Evolutionary conservation across 2,113 vertebrate genomes (phyloP).

Genomic region (Hepsetus odoe): DNA sequence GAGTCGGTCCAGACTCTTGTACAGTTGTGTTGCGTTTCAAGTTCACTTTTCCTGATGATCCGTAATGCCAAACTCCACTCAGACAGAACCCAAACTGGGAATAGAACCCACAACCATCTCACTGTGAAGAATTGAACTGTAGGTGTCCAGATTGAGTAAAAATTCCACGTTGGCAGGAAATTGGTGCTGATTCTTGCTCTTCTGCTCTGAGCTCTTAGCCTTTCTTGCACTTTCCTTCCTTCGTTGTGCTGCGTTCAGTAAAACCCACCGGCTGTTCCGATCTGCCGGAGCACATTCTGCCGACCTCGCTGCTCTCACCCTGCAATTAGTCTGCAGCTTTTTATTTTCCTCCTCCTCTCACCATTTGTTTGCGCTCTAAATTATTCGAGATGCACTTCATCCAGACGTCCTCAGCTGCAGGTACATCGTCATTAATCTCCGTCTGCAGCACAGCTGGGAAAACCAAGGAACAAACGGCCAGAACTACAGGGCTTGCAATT

Average conservation of each 20-base stretch:
- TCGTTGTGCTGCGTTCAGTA: slow-evolving; percentile 56
- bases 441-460: slow-evolving; percentile 22
- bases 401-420: slow-evolving; percentile 35
- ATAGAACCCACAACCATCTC: too few species aligned
- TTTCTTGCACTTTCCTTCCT: slow-evolving; percentile 42
- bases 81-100: too few species aligned
- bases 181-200: slow-evolving; percentile 55
- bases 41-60: background rate
- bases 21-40: background rate
- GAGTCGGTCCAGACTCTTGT: too few species aligned
- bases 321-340: slow-evolving; percentile 15
- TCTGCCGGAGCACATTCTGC: slow-evolving; percentile 41
- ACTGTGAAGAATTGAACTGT: too few species aligned
- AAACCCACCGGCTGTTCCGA: slow-evolving; percentile 39
- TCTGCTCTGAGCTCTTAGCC: slow-evolving; percentile 45
- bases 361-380: slow-evolving; percentile 35
- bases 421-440: slow-evolving; percentile 30
- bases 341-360: background rate
- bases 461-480: background rate
- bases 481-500: slow-evolving; percentile 29
- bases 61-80: background rate
- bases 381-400: slow-evolving; percentile 21
- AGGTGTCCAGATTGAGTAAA: background rate
- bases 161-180: slow-evolving; percentile 4
- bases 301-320: slow-evolving; percentile 27